A percentile compares a stretch with the other conserved stretches of the same genome.
phyloP scores from a whole-genome alignment of 2,888 invertebrate genomes.

The Petrophora chlorosata region DNA sequence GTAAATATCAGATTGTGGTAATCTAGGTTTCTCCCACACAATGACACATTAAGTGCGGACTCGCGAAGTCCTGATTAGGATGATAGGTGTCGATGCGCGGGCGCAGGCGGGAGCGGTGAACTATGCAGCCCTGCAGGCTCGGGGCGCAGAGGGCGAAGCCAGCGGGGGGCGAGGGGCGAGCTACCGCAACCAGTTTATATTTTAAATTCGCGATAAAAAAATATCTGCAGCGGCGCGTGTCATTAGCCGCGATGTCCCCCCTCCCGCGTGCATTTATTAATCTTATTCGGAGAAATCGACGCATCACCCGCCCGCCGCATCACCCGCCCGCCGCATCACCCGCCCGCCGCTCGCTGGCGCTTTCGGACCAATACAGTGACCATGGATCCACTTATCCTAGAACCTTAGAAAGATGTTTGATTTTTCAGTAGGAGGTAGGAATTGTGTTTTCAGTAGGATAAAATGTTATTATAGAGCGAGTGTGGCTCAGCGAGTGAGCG shows the following conservation, averaged over 20 bases:
- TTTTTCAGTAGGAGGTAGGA: too few species aligned
- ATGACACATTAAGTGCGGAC: constrained; percentile 14
- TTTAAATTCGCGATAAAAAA: constrained; percentile 80
- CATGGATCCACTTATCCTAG: too few species aligned
- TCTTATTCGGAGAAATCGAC: constrained; percentile 80
- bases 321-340: background rate
- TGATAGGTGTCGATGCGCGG: constrained; percentile 19
- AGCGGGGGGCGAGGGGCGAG: constrained; percentile 7
- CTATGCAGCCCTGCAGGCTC: constrained; percentile 39
- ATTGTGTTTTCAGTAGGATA: too few species aligned
- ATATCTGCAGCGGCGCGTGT: constrained; percentile 76
- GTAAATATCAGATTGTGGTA: background rate
- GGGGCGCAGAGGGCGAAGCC: constrained; percentile 25
- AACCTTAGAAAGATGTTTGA: too few species aligned
- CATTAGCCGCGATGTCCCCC: constrained; percentile 68
- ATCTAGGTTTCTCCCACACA: constrained; percentile 10
- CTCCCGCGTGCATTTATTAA: constrained; percentile 75
- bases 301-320: constrained; percentile 58
- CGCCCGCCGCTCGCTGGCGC: background rate
- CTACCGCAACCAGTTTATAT: constrained; percentile 69
- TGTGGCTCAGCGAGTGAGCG: too few species aligned
- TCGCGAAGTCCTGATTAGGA: constrained; percentile 12
- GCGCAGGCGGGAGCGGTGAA: constrained; percentile 31
- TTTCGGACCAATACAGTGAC: background rate
- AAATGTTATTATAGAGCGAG: too few species aligned